phyloP scores from a whole-genome alignment of 2,113 vertebrate genomes.

The Salvelinus fontinalis region DNA sequence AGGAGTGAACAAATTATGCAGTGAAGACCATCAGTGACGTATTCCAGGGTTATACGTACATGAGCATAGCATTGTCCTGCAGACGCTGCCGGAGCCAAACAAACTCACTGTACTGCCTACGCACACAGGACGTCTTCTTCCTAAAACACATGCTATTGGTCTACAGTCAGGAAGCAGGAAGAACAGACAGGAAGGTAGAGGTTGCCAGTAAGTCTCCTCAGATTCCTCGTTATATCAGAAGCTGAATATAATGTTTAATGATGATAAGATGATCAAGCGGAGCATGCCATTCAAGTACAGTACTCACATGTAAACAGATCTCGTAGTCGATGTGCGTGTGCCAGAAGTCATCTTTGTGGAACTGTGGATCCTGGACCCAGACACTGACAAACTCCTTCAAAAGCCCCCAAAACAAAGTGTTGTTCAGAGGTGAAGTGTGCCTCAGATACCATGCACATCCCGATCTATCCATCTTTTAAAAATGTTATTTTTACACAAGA shows the following conservation, averaged over 20 bases:
- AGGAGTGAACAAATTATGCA: no score
- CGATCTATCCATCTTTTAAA: no score
- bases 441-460: not conserved
- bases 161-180: slow-evolving; percentile 52
- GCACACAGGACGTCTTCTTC: slow-evolving; percentile 87
- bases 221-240: not conserved
- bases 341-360: slow-evolving; percentile 86
- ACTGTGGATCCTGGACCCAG: slow-evolving; percentile 83
- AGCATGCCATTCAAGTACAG: not conserved
- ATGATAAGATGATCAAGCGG: not conserved
- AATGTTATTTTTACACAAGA: no score
- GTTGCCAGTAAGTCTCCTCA: not conserved
- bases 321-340: slow-evolving; percentile 88
- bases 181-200: not conserved
- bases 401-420: slow-evolving; percentile 32
- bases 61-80: slow-evolving; percentile 84
- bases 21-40: not conserved
- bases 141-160: slow-evolving; percentile 96
- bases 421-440: not conserved
- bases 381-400: slow-evolving; percentile 90
- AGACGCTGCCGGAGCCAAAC: slow-evolving; percentile 92
- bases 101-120: slow-evolving; percentile 91
- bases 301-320: slow-evolving; percentile 89
- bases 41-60: slow-evolving; percentile 74
- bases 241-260: not conserved